Percentiles rank a stretch among this genome's conserved stretches.
These are phyloP conservation scores for Gandaritis pyraliata DNA, from an alignment of 2,888 invertebrate genomes.

Conservation along the genomic window DNA sequence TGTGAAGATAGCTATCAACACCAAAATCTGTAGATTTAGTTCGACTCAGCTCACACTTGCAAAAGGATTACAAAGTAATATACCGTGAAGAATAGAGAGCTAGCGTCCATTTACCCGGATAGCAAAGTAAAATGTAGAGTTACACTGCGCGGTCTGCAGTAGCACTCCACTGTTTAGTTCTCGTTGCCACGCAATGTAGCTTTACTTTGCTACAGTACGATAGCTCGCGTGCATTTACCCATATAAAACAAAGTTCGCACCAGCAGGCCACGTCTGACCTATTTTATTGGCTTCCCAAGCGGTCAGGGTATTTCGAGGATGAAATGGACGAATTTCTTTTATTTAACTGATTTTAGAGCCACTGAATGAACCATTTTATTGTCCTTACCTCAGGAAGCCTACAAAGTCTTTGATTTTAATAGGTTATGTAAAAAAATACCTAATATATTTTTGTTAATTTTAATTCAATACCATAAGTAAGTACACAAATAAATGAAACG, in stretches of 20 bases:
- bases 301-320: slow-evolving; percentile 15
- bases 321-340: slow-evolving; percentile 6
- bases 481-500: too few species aligned
- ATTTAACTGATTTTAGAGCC: background rate
- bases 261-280: slow-evolving; percentile 48
- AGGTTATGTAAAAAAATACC: too few species aligned
- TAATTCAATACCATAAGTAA: too few species aligned
- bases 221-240: slow-evolving; percentile 35
- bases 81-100: slow-evolving; percentile 33
- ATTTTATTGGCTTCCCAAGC: slow-evolving; percentile 49
- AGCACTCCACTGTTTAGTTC: too few species aligned
- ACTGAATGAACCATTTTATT: too few species aligned
- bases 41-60: slow-evolving; percentile 27
- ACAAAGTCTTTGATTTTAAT: too few species aligned
- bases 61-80: slow-evolving; percentile 46
- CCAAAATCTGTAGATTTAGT: slow-evolving; percentile 13
- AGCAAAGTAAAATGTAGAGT: slow-evolving; percentile 9
- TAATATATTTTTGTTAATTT: too few species aligned
- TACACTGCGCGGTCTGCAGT: too few species aligned
- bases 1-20: background rate
- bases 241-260: slow-evolving; percentile 50
- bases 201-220: background rate
- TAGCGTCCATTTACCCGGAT: slow-evolving; percentile 40
- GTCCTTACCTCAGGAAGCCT: too few species aligned
- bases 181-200: too few species aligned